These are phyloP conservation scores for Poeciliopsis presidionis DNA, from an alignment of 2,797 vertebrate species.

Conservation along the genomic window DNA sequence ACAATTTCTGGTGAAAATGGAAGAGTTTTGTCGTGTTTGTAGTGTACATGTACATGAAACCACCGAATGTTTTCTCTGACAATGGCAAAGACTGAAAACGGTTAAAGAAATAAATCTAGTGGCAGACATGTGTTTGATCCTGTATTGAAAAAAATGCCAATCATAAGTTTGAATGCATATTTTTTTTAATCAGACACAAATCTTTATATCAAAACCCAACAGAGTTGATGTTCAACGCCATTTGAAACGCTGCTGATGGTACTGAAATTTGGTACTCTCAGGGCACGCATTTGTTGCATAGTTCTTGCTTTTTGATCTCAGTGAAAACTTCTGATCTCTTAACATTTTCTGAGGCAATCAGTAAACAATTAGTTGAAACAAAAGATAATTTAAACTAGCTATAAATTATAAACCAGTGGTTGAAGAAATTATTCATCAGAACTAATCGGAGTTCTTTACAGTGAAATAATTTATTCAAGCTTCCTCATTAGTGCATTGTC, in stretches of 20 bases:
- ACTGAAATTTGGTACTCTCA: constrained; percentile 9
- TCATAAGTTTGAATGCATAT: too few relatives aligned
- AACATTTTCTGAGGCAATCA: constrained; percentile 36
- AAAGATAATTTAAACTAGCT: constrained; percentile 1
- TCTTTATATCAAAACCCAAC: too few relatives aligned
- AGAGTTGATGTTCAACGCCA: neutral
- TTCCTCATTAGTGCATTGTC: constrained; percentile 35
- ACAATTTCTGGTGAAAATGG: too few relatives aligned
- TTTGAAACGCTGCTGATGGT: constrained; percentile 38
- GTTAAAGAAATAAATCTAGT: neutral
- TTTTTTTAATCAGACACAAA: too few relatives aligned
- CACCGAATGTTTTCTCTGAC: too few relatives aligned
- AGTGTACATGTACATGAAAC: too few relatives aligned
- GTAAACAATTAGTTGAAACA: constrained; percentile 28
- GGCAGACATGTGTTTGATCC: too few relatives aligned
- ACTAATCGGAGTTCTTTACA: constrained; percentile 11
- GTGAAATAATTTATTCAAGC: constrained; percentile 31
- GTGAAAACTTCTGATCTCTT: neutral
- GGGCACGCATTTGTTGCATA: neutral
- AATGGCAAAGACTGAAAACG: too few relatives aligned
- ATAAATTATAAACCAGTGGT: constrained; percentile 45
- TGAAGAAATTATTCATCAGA: constrained; percentile 12
- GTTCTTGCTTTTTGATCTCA: neutral
- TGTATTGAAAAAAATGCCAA: too few relatives aligned
- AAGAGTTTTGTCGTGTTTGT: too few relatives aligned